Evolutionary conservation across 2,113 vertebrate species (phyloP).

Genomic region (Addax nasomaculatus): DNA sequence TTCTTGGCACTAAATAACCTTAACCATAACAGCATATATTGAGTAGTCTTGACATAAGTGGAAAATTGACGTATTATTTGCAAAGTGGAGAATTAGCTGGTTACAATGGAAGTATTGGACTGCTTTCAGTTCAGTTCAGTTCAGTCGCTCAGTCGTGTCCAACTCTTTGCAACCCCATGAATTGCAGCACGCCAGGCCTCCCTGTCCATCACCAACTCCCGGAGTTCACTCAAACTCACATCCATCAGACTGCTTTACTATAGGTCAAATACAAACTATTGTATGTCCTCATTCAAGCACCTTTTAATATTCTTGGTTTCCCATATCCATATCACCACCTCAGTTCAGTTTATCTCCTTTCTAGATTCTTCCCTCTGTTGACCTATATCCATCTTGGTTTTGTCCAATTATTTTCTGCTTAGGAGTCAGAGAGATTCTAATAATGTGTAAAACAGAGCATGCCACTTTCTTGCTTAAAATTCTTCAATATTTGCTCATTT

Average conservation of each 20-base stretch:
- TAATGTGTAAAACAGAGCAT: neutral
- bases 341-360: neutral
- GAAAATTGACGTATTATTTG: conserved; percentile 50
- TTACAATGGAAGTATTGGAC: neutral
- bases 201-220: too few relatives aligned
- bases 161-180: too few relatives aligned
- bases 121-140: neutral
- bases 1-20: conserved; percentile 19
- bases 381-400: neutral
- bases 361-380: neutral
- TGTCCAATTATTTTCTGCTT: neutral
- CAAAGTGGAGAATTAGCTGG: neutral
- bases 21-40: neutral
- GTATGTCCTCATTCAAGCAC: neutral
- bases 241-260: neutral
- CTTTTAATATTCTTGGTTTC: neutral
- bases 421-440: neutral
- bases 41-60: conserved; percentile 26
- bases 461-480: neutral
- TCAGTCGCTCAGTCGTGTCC: too few relatives aligned
- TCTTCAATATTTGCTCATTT: neutral
- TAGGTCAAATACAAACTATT: neutral
- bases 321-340: too few relatives aligned
- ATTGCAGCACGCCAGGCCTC: too few relatives aligned
- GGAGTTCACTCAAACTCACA: too few relatives aligned